Base-by-base conservation (phyloP, 2,113 vertebrate species). In the Indicator maculatus region DNA sequence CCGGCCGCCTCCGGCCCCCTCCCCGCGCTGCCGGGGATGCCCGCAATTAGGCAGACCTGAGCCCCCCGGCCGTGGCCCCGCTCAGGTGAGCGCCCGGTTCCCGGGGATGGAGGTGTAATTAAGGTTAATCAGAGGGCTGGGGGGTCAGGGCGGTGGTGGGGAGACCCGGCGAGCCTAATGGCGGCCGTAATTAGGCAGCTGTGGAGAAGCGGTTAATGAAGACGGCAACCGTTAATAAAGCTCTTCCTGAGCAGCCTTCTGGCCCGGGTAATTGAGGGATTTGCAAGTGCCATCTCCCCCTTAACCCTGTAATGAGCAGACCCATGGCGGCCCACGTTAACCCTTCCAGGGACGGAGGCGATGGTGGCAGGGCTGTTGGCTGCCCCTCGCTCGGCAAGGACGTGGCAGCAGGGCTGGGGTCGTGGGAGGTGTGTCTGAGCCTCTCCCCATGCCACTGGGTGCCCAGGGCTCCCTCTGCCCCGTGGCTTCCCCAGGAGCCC, bases 181-280 rank as follows among this genome's bases (percentile, higher is more conserved):
- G 97, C 91, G 92, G 93, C 94, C 89, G 67, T 96, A 96, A 97
- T 97, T 97, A 97, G 96, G 96, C 96, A 97, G 97, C 97, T 97
- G 97, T 96, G 96, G 92, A 96, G 96, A 97, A 97, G 94, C 95
- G 63, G 96, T 94, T 97, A 97, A 96, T 97, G 95, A 97, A 97
- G 94, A 95, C 91, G 91, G 95, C 96, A 96, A 96, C 93, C 87
- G 73, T 96, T 97, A 97, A 97, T 96, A 97, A 97, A 96, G 93
- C 93, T 94, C 95, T 97, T 96, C 95, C 90, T 93, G 84, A 95
- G 94, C 94, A 96, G 95, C 93, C 92, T 96, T 96, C 93, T 96
- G 96, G 91, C 93, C 95, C 6, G 94, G 95, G 94, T 95, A 97
- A 97, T 97, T 96, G 95, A 95, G 91, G 97, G 95, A 96, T 97